Base-by-base conservation (phyloP, 1,140 invertebrate genomes). In the Eumaeus atala region DNA sequence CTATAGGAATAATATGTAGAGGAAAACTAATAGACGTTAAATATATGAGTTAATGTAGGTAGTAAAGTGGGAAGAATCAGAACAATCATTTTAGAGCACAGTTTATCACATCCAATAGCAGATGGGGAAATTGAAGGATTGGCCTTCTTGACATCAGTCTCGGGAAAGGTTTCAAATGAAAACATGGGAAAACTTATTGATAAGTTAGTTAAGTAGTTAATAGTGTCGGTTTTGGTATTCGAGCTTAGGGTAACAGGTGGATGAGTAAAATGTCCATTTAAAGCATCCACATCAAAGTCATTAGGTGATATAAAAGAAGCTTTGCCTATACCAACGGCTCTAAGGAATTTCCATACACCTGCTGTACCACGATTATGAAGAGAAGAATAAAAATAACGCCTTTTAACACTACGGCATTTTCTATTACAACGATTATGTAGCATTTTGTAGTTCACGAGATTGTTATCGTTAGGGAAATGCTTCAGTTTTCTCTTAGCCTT, bases 381-480 rank as follows among this genome's bases (percentile, higher is more conserved):
- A n/a, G n/a, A n/a, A n/a, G 53, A 51, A 33, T 52, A 7, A 48
- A 59, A 55, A 33, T 55, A 33, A 40, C 53, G 58, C 36, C 53
- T 44, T 42, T 59, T 59, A 2, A 53, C 53, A 51, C 54, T 47
- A 11, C 56, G 47, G 35, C n/a, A n/a, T n/a, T n/a, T n/a, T n/a
- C n/a, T n/a, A n/a, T n/a, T n/a, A n/a, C n/a, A n/a, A n/a, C n/a
- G 28, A 35, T 58, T 54, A 33, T 37, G 47, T 11, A 58, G 47
- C 5, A 8, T 0, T 11, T 58, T 58, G 12, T 38, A 54, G 6
- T 18, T 16, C 3, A 4, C 6, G 7, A 48, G 37, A 12, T 54
- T 58, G 10, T 18, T 18, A 0, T 58, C 51, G 0, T 14, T 49
- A 3, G 36, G 36, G 11, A 18, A 35, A 12, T 42, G 37, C 10